These are phyloP conservation scores for Argyra leucocephala DNA, from an alignment of 2,888 invertebrate species.

Conservation along the genomic window DNA sequence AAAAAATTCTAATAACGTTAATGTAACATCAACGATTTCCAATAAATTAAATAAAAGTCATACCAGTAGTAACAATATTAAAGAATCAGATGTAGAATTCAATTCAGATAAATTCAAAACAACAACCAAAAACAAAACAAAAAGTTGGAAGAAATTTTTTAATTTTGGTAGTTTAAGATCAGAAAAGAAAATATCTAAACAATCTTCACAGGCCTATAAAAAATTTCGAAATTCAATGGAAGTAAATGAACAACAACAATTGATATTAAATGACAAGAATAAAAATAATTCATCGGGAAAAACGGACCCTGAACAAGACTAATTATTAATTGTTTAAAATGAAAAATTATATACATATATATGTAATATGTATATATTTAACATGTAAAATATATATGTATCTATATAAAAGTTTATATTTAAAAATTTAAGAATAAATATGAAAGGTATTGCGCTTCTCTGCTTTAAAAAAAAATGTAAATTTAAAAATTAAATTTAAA, in stretches of 20 bases:
- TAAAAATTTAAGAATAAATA: neutral
- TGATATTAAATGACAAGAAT: neutral
- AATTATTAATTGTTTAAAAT: neutral
- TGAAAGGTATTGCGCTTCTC: neutral
- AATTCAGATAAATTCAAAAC: slow-evolving; percentile 10
- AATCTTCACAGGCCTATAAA: slow-evolving; percentile 26
- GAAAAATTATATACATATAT: too few species aligned
- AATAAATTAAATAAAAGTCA: slow-evolving; percentile 19
- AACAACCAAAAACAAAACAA: slow-evolving; percentile 23
- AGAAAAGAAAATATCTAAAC: slow-evolving; percentile 23
- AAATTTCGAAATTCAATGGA: slow-evolving; percentile 30
- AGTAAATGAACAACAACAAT: slow-evolving; percentile 13
- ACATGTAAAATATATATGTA: neutral
- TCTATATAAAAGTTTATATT: too few species aligned
- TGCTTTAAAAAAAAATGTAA: neutral
- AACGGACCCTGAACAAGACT: neutral
- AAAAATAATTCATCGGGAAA: neutral
- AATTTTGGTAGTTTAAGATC: slow-evolving; percentile 21
- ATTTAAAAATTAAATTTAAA: too few species aligned
- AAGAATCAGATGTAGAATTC: slow-evolving; percentile 25
- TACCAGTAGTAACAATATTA: slow-evolving; percentile 14
- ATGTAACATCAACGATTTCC: neutral
- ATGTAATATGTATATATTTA: too few species aligned
- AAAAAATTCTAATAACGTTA: slow-evolving; percentile 1
- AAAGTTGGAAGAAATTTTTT: slow-evolving; percentile 23